These are phyloP conservation scores for Microctonus hyperodae DNA, from an alignment of 2,888 invertebrate genomes.

Conservation along the genomic window DNA sequence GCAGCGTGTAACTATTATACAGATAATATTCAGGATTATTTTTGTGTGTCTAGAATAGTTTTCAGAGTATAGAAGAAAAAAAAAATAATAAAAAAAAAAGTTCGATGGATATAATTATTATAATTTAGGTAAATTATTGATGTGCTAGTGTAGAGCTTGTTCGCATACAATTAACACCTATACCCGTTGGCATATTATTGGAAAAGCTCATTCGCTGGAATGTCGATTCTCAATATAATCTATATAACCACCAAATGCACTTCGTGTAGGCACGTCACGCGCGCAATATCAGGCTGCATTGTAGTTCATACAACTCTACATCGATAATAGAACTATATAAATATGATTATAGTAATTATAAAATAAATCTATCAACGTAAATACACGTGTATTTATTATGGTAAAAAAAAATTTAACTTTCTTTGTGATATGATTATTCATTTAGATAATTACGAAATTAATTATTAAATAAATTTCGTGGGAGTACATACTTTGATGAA, in stretches of 20 bases:
- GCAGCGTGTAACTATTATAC: background rate
- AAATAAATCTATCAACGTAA: no score
- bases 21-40: background rate
- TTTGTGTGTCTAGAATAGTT: no score
- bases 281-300: slow-evolving; percentile 1
- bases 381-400: no score
- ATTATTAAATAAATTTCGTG: no score
- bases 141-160: slow-evolving; percentile 19
- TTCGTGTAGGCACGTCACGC: slow-evolving; percentile 27
- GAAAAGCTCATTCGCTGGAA: slow-evolving; percentile 24
- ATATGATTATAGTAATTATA: background rate
- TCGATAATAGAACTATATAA: background rate
- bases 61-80: background rate
- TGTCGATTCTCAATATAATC: slow-evolving; percentile 28
- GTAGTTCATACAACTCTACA: background rate
- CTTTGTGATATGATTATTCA: no score
- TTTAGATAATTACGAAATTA: no score
- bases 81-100: background rate
- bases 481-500: background rate
- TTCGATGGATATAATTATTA: slow-evolving; percentile 20
- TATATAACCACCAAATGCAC: slow-evolving; percentile 30
- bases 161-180: slow-evolving; percentile 30
- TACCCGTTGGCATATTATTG: slow-evolving; percentile 29
- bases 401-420: no score
- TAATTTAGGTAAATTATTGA: slow-evolving; percentile 6